Conservation (phyloP, 2,113 vertebrate genomes). For the Loxodonta africana region DNA sequence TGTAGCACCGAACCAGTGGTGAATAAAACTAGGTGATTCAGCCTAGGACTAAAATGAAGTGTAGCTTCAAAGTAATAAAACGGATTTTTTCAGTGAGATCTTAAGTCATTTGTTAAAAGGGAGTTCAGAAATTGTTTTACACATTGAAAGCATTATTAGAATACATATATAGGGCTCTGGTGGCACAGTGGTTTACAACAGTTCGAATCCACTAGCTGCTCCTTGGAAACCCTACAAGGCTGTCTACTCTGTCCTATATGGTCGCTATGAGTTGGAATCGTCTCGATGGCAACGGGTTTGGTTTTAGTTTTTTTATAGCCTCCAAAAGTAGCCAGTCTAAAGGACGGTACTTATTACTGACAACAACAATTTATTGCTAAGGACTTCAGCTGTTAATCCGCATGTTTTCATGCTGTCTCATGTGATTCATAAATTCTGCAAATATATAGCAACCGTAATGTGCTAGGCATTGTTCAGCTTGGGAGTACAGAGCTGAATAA, state of each 20-base stretch:
- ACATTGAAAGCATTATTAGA: not conserved
- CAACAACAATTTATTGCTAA: not conserved
- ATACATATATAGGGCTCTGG: not conserved
- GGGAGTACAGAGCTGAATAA: not conserved
- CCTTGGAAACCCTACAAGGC: too few species aligned
- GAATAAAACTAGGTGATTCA: not conserved
- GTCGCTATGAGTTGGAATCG: too few species aligned
- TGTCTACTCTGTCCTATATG: too few species aligned
- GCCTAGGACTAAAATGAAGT: not conserved
- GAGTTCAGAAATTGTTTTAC: conserved; percentile 17
- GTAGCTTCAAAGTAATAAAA: not conserved
- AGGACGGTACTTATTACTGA: not conserved
- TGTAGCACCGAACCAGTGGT: not conserved
- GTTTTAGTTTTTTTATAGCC: not conserved
- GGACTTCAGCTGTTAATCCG: not conserved
- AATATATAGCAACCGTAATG: not conserved
- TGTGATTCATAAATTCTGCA: not conserved
- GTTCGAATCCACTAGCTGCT: too few species aligned
- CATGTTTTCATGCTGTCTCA: not conserved
- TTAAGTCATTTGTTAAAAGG: not conserved
- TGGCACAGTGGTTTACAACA: too few species aligned
- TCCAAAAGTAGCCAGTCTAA: not conserved
- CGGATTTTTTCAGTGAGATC: not conserved
- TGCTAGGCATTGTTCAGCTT: not conserved
- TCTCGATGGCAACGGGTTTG: too few species aligned